Percentiles rank a stretch among this genome's conserved stretches.
These are phyloP conservation scores for Brachyopa scutellaris DNA, from an alignment of 2,888 invertebrate genomes.

Conservation along the genomic window DNA sequence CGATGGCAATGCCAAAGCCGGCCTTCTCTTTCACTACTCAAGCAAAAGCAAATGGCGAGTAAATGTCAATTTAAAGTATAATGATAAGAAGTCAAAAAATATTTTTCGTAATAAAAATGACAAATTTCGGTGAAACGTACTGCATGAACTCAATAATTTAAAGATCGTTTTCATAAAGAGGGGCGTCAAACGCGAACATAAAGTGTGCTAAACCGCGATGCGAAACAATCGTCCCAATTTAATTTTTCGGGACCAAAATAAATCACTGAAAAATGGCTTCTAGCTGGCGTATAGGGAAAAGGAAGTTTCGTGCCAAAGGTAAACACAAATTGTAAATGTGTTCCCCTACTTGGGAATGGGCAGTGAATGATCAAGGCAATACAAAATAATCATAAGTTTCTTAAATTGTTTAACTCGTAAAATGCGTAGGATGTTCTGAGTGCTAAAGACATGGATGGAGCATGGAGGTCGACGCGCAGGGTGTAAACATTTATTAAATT, in stretches of 20 bases:
- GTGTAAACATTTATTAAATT: constrained; percentile 54
- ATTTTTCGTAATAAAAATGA: constrained; percentile 70
- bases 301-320: constrained; percentile 81
- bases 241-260: constrained; percentile 58
- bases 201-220: constrained; percentile 57
- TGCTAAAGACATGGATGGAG: constrained; percentile 12
- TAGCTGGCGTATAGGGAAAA: constrained; percentile 81
- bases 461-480: constrained; percentile 53
- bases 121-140: constrained; percentile 70
- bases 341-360: constrained; percentile 51
- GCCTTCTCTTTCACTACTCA: constrained; percentile 46
- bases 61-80: constrained; percentile 71
- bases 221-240: constrained; percentile 36
- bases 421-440: constrained; percentile 60
- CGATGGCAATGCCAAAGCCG: constrained; percentile 70
- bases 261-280: constrained; percentile 78
- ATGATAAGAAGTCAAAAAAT: constrained; percentile 71
- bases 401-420: constrained; percentile 40
- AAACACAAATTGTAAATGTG: constrained; percentile 73
- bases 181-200: constrained; percentile 30
- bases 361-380: constrained; percentile 28
- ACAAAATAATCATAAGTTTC: constrained; percentile 37
- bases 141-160: constrained; percentile 57
- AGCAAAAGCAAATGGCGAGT: constrained; percentile 67
- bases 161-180: constrained; percentile 42